Evolutionary conservation across 2,888 invertebrate genomes (phyloP), one percentile per base, ranked within the genome.

Genomic region (Geotrupes spiniger): DNA sequence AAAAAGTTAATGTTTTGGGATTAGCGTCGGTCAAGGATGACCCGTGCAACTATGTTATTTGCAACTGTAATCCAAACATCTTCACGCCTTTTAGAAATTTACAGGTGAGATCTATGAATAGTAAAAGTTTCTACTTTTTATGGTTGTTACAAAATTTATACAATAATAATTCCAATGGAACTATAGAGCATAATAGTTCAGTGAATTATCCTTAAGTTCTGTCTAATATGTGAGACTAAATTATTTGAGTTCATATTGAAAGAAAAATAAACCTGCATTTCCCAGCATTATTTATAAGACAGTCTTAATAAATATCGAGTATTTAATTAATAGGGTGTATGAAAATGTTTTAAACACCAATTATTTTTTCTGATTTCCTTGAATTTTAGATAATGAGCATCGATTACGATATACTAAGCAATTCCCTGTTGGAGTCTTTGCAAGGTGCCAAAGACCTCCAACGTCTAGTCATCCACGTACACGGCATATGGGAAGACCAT

Each of bases 11-110:
- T 49, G 76, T 79, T 53, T 74, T 88, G 33, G 84, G 85, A 59
- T 72, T 88, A 58, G 84, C 86, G 55, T 84, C 85, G 41, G 80
- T 88, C 21, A 87, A 87, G 70, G 84, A 84, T 66, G 83, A 86
- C 74, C 84, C 86, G 47, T 79, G 81, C 61, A 77, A 79, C 62
- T 86, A 86, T 71, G 76, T 79, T 41, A 72, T 78, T 38, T 68
- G 76, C 21, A 74, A 78, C 57, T 74, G 85, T 51, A 74, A 82
- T 61, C 74, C 79, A 42, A 68, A 74, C 41, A 68, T 79, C 52
- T 78, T 88, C 58, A 74, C 75, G 55, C 76, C 79, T 42, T 86
- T 85, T 64, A 71, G 72, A 49, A 76, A 76, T 57, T 71, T 85
- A 53, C 78, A 78, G 70, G 79, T 78, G 62, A 55, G 56, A 54